These are phyloP conservation scores for Scaptomyza flava DNA, from an alignment of 2,888 invertebrate species.

Conservation along the genomic window DNA sequence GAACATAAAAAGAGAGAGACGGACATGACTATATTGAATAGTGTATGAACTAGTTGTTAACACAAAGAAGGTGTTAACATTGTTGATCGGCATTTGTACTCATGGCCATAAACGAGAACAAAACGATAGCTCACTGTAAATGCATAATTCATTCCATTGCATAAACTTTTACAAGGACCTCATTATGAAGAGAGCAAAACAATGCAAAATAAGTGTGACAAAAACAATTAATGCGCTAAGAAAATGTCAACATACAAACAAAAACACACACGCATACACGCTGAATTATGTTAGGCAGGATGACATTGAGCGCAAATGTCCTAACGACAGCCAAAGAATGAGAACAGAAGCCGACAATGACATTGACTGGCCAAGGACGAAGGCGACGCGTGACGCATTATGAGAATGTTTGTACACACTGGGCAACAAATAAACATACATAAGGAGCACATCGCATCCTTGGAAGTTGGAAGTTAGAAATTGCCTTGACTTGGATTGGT, in stretches of 20 bases:
- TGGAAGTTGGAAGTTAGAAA: slow-evolving; percentile 7
- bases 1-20: background rate
- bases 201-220: slow-evolving; percentile 78
- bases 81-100: slow-evolving; percentile 32
- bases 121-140: slow-evolving; percentile 28
- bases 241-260: slow-evolving; percentile 64
- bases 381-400: slow-evolving; percentile 69
- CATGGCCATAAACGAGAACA: slow-evolving; percentile 40
- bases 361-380: slow-evolving; percentile 60
- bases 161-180: slow-evolving; percentile 59
- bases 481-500: slow-evolving; percentile 68
- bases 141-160: slow-evolving; percentile 45
- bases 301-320: slow-evolving; percentile 62
- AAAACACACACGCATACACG: slow-evolving; percentile 13
- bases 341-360: slow-evolving; percentile 58
- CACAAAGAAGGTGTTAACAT: slow-evolving; percentile 60
- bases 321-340: slow-evolving; percentile 59
- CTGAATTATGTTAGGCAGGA: slow-evolving; percentile 47
- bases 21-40: background rate
- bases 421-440: slow-evolving; percentile 15
- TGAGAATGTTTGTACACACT: slow-evolving; percentile 74
- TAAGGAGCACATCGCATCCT: slow-evolving; percentile 60
- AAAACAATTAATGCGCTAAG: slow-evolving; percentile 70
- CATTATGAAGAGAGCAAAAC: slow-evolving; percentile 57
- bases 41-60: background rate